Percentiles rank a stretch among this genome's conserved stretches.
Evolutionary conservation across 2,888 invertebrate species (phyloP).

Genomic region (Parthenolecanium corni): DNA sequence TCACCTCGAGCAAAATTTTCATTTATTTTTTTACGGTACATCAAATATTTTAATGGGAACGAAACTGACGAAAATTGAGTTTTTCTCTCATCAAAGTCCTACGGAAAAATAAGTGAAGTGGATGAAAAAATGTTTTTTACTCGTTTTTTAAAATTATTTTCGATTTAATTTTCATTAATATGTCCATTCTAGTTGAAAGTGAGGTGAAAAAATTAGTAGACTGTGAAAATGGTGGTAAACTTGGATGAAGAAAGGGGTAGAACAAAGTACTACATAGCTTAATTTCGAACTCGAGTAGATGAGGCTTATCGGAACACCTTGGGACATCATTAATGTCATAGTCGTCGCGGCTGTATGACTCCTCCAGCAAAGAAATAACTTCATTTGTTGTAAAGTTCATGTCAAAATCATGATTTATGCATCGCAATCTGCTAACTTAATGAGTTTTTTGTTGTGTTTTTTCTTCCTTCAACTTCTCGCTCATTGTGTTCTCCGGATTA

Average conservation of each 20-base stretch:
- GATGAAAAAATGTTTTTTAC: no score
- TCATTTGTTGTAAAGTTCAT: background rate
- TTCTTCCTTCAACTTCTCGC: background rate
- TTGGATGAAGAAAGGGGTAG: background rate
- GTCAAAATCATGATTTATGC: constrained; percentile 1
- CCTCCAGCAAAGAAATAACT: background rate
- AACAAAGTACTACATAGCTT: background rate
- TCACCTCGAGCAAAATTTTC: background rate
- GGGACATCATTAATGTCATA: constrained; percentile 1
- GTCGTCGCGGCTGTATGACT: background rate
- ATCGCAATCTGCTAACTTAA: background rate
- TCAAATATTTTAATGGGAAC: no score
- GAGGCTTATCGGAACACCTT: background rate
- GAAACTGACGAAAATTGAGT: no score
- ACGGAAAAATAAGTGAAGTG: no score
- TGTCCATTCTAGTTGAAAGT: no score
- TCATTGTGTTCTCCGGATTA: no score
- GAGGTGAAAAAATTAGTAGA: no score
- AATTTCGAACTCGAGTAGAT: background rate
- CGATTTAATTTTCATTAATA: no score
- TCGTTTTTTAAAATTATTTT: no score
- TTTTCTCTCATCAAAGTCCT: no score
- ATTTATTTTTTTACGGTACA: background rate
- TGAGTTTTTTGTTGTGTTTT: background rate
- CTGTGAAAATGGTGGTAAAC: no score